A percentile compares a stretch with the other conserved stretches of the same genome.
phyloP scores from a whole-genome alignment of 1,140 invertebrate genomes.

The Cherax quadricarinatus region DNA sequence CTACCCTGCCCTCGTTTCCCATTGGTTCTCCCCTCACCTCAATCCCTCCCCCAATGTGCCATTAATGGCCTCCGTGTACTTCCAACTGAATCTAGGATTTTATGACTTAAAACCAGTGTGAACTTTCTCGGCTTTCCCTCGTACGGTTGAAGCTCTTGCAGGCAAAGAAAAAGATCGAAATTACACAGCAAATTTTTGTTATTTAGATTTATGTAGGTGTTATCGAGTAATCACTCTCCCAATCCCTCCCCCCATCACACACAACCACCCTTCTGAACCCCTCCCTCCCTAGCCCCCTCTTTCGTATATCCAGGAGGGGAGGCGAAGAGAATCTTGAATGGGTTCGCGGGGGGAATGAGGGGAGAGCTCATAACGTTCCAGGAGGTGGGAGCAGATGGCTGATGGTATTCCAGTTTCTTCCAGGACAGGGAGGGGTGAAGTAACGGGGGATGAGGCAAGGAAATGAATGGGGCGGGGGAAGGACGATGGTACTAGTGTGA shows the following conservation, averaged over 20 bases:
- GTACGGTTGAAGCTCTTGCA: not conserved
- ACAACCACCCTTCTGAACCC: not conserved
- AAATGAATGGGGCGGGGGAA: too few species aligned
- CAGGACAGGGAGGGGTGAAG: not conserved
- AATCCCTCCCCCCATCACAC: not conserved
- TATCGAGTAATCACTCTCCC: not conserved
- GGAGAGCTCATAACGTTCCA: constrained; percentile 30
- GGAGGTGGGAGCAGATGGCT: constrained; percentile 45
- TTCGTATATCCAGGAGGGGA: not conserved
- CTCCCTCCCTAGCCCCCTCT: not conserved
- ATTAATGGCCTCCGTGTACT: constrained; percentile 38
- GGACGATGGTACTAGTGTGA: too few species aligned
- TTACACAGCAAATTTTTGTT: too few species aligned
- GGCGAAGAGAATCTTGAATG: not conserved
- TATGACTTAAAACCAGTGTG: not conserved
- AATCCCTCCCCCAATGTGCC: constrained; percentile 2
- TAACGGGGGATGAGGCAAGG: not conserved
- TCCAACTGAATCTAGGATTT: constrained; percentile 14
- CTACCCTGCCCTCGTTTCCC: not conserved
- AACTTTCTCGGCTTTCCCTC: not conserved
- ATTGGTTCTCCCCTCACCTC: not conserved
- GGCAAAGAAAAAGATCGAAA: not conserved
- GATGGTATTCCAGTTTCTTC: constrained; percentile 3
- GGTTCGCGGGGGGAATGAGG: not conserved
- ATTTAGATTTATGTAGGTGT: not conserved